Base-by-base conservation (phyloP, 1,140 invertebrate species). In the Sipha flava region DNA sequence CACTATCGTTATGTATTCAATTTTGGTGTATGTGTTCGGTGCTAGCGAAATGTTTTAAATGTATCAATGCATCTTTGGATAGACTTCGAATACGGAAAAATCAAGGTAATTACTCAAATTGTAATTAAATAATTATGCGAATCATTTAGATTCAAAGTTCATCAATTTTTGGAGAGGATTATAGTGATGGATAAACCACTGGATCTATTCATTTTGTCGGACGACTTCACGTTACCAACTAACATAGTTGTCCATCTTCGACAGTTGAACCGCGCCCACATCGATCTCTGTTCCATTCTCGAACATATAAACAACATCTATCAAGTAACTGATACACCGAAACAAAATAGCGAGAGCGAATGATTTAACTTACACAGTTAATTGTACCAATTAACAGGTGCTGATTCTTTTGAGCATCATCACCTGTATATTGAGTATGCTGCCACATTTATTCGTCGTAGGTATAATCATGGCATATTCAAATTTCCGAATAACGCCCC, bases 361-460 rank as follows among this genome's bases (percentile, higher is more conserved):
- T n/a, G 37, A 10, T 40, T 4, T 6, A 40, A 40, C 10, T 10
- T 10, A 40, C 37, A 18, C 14, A 6, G n/a, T n/a, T 59, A 29
- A 64, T 18, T 49, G 23, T 26, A 3, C 0, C 18, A 10, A 21
- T 29, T 26, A 26, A 29, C 34, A 80, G 70, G 45, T 77, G 26
- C 72, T 75, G 43, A 80, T 75, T 12, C 66, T 75, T 31, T 47
- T 80, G 37, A 47, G 40, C 23, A 26, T 80, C 0, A 49, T 66
- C 57, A 47, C 34, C 21, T 59, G 54, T 23, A 12, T 62, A 37
- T 23, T 80, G 31, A 77, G 45, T 18, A 75, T 80, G 54, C 23
- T 80, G 18, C 80, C 80, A 1, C 80, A 80, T 29, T 21, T 80
- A 18, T 80, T 80, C 40, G 68, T 80, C 10, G 64, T 73, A 6